Evolutionary conservation across 2,888 invertebrate genomes (phyloP).

Genomic region (Polylopha cassiicola): DNA sequence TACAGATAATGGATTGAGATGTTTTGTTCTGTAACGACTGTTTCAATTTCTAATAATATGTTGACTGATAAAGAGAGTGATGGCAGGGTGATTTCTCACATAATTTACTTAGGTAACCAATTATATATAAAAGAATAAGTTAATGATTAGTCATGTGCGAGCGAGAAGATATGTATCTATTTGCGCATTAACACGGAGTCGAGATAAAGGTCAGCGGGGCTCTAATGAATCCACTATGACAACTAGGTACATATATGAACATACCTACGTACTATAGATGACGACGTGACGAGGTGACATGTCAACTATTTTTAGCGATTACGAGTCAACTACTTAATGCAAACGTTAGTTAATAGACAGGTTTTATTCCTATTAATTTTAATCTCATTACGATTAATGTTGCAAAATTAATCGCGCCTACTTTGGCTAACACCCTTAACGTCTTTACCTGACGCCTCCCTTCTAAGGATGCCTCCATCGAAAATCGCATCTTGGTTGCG

Average conservation of each 20-base stretch:
- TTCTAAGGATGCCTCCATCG: constrained; percentile 39
- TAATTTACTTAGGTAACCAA: too few relatives aligned
- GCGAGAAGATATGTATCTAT: too few relatives aligned
- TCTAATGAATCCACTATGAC: constrained; percentile 42
- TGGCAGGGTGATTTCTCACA: too few relatives aligned
- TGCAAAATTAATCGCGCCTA: too few relatives aligned
- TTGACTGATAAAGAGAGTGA: constrained; percentile 11
- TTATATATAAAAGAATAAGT: too few relatives aligned
- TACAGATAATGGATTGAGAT: constrained; percentile 46
- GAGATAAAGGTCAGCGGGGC: constrained; percentile 33
- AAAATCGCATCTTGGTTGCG: constrained; percentile 52
- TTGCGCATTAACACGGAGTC: constrained; percentile 18
- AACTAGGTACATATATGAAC: constrained; percentile 19
- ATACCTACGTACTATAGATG: too few relatives aligned
- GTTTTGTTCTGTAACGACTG: constrained; percentile 51
- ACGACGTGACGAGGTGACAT: constrained; percentile 22
- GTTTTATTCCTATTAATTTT: constrained; percentile 9
- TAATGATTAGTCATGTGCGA: too few relatives aligned
- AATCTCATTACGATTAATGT: constrained; percentile 16
- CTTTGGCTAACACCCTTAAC: constrained; percentile 22
- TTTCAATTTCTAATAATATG: constrained; percentile 21
- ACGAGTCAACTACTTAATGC: constrained; percentile 21
- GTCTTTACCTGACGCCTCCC: constrained; percentile 35
- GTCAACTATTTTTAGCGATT: constrained; percentile 28
- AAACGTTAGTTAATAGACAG: constrained; percentile 4